Evolutionary conservation across 2,113 vertebrate genomes (phyloP).

Genomic region (Petrocephalus zakoni): DNA sequence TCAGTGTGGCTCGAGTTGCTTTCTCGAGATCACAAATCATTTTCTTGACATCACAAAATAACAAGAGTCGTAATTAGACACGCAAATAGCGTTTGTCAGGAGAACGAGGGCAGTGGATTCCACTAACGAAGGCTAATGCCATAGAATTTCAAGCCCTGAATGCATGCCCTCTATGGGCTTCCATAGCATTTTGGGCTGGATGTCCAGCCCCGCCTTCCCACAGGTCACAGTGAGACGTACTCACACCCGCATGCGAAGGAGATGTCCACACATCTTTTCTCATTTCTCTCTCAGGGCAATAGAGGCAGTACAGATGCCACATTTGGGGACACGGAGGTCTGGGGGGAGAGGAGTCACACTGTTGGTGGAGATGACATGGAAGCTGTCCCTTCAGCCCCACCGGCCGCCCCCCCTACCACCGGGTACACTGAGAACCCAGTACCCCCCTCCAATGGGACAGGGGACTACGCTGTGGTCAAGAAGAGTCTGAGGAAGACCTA

Average conservation of each 20-base stretch:
- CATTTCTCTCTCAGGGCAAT: slow-evolving; percentile 17
- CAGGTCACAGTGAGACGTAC: background rate
- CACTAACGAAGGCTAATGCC: too few relatives aligned
- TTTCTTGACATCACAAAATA: too few relatives aligned
- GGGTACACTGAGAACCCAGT: background rate
- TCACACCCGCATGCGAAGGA: background rate
- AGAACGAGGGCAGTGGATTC: too few relatives aligned
- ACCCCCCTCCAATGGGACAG: background rate
- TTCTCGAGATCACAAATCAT: too few relatives aligned
- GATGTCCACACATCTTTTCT: background rate
- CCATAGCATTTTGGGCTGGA: background rate
- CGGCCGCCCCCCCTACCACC: background rate
- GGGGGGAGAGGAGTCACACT: background rate
- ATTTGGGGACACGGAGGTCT: background rate
- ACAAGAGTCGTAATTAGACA: too few relatives aligned
- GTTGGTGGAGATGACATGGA: background rate
- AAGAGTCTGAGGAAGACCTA: slow-evolving; percentile 35
- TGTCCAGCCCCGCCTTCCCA: background rate
- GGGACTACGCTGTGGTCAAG: slow-evolving; percentile 44
- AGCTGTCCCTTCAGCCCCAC: background rate
- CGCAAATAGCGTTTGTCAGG: too few relatives aligned
- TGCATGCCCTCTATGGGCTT: background rate
- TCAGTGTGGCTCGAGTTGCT: too few relatives aligned
- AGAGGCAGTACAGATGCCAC: slow-evolving; percentile 1
- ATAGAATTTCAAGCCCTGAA: background rate